phyloP scores from a whole-genome alignment of 1,140 invertebrate species.

The Papilio polyxenes region DNA sequence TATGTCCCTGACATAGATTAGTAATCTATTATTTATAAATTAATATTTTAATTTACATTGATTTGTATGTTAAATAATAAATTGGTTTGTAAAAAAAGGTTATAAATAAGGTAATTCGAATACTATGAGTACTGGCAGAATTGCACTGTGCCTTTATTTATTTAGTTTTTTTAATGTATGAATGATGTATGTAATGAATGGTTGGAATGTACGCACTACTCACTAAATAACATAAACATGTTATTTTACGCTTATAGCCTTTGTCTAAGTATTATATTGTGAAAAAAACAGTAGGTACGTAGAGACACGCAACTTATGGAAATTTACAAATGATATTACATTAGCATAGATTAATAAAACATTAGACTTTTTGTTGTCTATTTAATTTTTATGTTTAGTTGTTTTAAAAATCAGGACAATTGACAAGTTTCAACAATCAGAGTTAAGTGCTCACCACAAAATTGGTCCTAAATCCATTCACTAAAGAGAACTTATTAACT shows the following conservation, averaged over 20 bases:
- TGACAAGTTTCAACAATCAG: background rate
- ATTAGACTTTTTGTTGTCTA: background rate
- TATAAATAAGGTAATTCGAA: too few relatives aligned
- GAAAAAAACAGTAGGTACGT: background rate
- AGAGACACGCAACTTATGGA: background rate
- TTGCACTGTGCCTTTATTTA: too few relatives aligned
- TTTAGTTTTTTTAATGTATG: background rate
- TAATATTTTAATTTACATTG: background rate
- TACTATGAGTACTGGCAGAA: too few relatives aligned
- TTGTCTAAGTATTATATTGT: background rate
- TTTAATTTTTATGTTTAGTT: background rate
- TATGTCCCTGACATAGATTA: background rate
- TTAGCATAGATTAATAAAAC: conserved; percentile 1
- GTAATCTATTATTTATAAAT: background rate
- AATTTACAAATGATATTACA: background rate
- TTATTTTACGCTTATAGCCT: background rate
- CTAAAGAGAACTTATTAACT: too few relatives aligned
- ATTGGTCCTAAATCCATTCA: too few relatives aligned
- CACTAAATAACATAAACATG: conserved; percentile 6
- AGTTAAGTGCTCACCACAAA: background rate
- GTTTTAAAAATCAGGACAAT: background rate
- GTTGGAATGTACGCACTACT: background rate
- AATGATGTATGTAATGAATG: background rate
- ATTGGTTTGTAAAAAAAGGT: too few relatives aligned
- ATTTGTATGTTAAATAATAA: background rate